Evolutionary conservation across 2,797 vertebrate genomes (phyloP), one percentile per base, ranked within the genome.

Genomic region (Anolis apletophallus): DNA sequence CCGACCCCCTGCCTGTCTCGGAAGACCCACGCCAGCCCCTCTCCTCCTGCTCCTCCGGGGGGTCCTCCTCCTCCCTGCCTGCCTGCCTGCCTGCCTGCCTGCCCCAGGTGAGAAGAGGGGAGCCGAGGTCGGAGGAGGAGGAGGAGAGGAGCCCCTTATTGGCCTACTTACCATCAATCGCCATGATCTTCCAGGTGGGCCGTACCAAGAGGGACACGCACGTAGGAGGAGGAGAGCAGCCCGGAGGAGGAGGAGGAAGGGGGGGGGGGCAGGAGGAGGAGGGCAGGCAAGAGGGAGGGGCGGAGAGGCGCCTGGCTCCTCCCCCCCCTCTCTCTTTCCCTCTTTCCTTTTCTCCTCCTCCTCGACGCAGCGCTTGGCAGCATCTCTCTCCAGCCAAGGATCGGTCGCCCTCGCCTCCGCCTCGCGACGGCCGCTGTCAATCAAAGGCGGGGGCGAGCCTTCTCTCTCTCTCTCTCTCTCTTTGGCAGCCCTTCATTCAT

Each of bases 91-190:
- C 84, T 57, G 13, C 16, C 29, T 67, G 93, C 95, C 5, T 57
- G 55, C 86, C 88, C 81, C 80, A 87, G 72, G 77, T 76, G 89
- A 46, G 7, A 87, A 59, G 5, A 3, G 73, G 91, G 87, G 85
- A 85, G 19, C 34, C 7, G 61, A 29, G 21, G n/a, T n/a, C n/a
- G n/a, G 11, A 59, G 80, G 81, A 86, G 87, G 91, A 69, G 94
- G 80, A 86, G 91, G 83, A 93, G 75, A 91, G 88, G 95, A 95
- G 95, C 93, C 90, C 91, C 93, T 96, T 96, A 97, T 95, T 96
- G 96, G 97, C 97, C 97, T 97, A 97, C 98, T 98, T 96, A 98
- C 98, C 98, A 96, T 99, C 98, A 96, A 98, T 98, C 98, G 98
- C 98, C 98, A 98, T 98, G 98, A 98, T 98, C 95, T 93, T 97